Conservation (phyloP, 2,113 vertebrate species). For the Morone chrysops region DNA sequence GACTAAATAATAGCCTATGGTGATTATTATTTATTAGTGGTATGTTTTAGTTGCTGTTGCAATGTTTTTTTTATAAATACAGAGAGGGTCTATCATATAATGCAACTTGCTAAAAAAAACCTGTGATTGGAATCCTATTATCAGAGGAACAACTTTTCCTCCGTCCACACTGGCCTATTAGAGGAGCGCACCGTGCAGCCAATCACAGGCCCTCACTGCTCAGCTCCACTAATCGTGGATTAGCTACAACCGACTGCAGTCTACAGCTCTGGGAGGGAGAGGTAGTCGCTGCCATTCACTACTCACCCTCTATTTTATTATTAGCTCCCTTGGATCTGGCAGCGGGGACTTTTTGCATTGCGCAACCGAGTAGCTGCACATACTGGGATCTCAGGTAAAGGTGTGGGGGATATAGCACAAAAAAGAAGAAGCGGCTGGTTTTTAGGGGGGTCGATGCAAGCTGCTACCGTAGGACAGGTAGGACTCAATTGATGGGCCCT, state of each 20-base stretch:
- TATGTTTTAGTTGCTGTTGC: neutral
- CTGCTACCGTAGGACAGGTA: constrained; percentile 67
- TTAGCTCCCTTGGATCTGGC: constrained; percentile 63
- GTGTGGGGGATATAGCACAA: constrained; percentile 32
- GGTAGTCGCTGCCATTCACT: constrained; percentile 55
- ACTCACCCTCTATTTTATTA: constrained; percentile 61
- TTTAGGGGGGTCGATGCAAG: constrained; percentile 54
- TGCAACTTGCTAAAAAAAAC: neutral
- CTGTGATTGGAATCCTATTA: neutral
- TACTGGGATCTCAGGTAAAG: constrained; percentile 62
- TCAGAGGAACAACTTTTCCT: constrained; percentile 46
- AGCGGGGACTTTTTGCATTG: constrained; percentile 38
- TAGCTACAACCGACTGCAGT: constrained; percentile 78
- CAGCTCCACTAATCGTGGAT: constrained; percentile 76
- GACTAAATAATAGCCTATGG: neutral
- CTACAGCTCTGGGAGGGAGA: constrained; percentile 65
- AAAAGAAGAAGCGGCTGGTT: neutral
- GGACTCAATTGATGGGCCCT: constrained; percentile 72
- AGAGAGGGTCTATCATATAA: neutral
- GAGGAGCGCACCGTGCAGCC: constrained; percentile 69
- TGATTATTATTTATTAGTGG: neutral
- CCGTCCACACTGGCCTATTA: constrained; percentile 56
- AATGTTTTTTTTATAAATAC: neutral
- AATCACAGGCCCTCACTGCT: constrained; percentile 71
- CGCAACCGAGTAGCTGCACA: constrained; percentile 21